Percentiles rank a stretch among this genome's conserved stretches.
phyloP scores from a whole-genome alignment of 2,113 vertebrate species.

The Desmodus rotundus region DNA sequence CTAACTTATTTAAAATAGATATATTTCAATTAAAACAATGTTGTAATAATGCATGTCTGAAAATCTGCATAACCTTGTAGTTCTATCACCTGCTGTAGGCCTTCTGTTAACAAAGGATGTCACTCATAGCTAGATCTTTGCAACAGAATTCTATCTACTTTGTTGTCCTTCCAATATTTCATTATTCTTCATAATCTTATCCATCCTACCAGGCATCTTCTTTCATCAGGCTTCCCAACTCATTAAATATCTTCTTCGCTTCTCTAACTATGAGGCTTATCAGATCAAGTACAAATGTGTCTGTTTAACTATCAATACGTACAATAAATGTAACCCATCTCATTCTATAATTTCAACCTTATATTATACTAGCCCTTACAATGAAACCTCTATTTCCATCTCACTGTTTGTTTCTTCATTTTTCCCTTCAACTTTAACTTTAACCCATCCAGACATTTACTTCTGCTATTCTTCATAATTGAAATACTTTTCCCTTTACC shows the following conservation, averaged over 20 bases:
- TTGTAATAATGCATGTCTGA: accelerated
- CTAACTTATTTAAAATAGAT: neutral
- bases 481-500: accelerated
- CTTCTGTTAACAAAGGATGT: accelerated
- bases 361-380: neutral
- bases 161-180: neutral
- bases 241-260: neutral
- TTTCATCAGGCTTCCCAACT: neutral
- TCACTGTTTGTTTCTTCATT: neutral
- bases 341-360: neutral
- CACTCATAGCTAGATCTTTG: neutral
- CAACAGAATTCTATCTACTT: neutral
- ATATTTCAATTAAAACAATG: neutral
- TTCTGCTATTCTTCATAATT: neutral
- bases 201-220: neutral
- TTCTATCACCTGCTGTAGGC: neutral
- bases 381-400: accelerated
- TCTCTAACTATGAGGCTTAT: neutral
- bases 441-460: accelerated
- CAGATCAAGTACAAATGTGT: neutral
- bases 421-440: neutral
- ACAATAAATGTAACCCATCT: neutral
- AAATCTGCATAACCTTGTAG: neutral
- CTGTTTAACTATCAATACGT: neutral
- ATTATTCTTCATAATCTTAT: neutral